Evolutionary conservation across 2,797 vertebrate species (phyloP).

Genomic region (Gymnoscopelus braueri): DNA sequence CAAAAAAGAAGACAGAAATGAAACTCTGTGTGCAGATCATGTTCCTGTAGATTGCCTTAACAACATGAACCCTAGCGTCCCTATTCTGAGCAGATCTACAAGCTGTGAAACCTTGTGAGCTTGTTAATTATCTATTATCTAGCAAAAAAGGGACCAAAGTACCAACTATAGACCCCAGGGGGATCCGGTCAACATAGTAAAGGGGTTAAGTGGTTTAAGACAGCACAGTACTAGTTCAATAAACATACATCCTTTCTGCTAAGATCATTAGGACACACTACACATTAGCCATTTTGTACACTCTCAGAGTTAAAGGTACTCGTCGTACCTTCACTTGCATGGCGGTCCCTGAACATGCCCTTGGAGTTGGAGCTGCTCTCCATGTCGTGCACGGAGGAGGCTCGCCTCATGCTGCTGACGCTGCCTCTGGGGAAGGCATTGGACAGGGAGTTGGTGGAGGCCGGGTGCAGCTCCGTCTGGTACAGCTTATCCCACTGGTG

Average conservation of each 20-base stretch:
- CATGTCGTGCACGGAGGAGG: constrained; percentile 96
- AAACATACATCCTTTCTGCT: background rate
- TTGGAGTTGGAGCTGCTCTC: constrained; percentile 91
- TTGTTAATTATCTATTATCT: too few relatives aligned
- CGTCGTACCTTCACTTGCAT: constrained; percentile 90
- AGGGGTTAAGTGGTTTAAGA: too few relatives aligned
- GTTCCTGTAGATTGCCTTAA: background rate
- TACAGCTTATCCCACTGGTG: constrained; percentile 89
- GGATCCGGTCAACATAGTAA: too few relatives aligned
- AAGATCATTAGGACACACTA: background rate
- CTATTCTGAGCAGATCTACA: too few relatives aligned
- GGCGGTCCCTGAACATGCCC: constrained; percentile 89
- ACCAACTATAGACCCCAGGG: too few relatives aligned
- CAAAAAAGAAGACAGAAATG: constrained; percentile 61
- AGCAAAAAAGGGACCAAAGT: too few relatives aligned
- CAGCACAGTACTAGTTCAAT: background rate
- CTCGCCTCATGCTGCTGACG: constrained; percentile 91
- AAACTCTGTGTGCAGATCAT: constrained; percentile 61
- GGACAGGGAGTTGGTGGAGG: constrained; percentile 84
- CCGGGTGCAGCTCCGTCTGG: constrained; percentile 88
- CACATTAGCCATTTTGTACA: too few relatives aligned
- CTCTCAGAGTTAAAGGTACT: too few relatives aligned
- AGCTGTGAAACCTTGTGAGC: too few relatives aligned
- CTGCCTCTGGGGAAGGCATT: constrained; percentile 92
- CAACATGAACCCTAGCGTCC: too few relatives aligned